Evolutionary conservation across 1,140 invertebrate genomes (phyloP), one percentile per base, ranked within the genome.

Genomic region (Drosophila paulistorum): DNA sequence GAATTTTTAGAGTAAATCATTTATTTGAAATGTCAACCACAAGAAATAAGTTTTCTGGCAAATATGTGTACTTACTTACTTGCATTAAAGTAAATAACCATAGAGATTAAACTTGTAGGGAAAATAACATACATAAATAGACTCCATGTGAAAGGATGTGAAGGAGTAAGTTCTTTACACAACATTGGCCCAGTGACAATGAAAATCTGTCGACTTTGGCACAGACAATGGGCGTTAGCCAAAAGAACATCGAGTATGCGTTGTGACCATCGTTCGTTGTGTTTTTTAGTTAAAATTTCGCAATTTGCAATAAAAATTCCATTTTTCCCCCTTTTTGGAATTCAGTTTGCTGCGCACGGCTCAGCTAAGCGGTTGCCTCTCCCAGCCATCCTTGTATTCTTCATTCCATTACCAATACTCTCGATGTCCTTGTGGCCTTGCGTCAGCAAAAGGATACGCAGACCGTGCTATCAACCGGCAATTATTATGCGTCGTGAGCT

Each of bases 221-320:
- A 37, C 64, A 76, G 11, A 77, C 76, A 83, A 81, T 63, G 45
- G 26, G 35, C 37, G 37, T 37, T 37, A 30, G 35, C 37, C 20
- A 5, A 14, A 41, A 17, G 26, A 48, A 20, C 45, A 55, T 11
- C 59, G 66, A 77, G 45, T 41, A 62, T 72, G 37, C 60, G 39
- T 39, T 66, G 65, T 60, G 20, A 14, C n/a, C 58, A 57, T 39
- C 54, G 59, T 51, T 51, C 65, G 74, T 68, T 79, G 68, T 72
- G 75, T 87, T 83, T 89, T 78, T 74, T 79, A 79, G 76, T 78
- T 81, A 84, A 84, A 89, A 89, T 84, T 89, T 89, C 81, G 79
- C 85, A 89, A 89, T 89, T 89, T 89, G 84, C 84, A 89, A 89
- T 89, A 89, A 89, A 89, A 89, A 89, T 89, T 89, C 84, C 84